Conservation (phyloP, 2,797 vertebrate species). For the Hozukius guyotensis region DNA sequence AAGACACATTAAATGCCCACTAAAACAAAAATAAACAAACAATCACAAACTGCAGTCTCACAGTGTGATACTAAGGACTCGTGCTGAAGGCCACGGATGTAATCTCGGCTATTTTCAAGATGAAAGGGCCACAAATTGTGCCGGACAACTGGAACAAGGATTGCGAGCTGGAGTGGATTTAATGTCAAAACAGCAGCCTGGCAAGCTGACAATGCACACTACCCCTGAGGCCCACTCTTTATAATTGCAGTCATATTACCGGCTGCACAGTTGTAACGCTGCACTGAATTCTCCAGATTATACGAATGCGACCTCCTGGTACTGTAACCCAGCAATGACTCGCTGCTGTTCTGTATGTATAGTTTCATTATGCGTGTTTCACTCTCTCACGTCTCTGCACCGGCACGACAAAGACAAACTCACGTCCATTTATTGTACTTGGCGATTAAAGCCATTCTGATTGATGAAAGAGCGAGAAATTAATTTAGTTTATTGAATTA, state of each 20-base stretch:
- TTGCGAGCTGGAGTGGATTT: constrained; percentile 66
- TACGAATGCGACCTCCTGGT: constrained; percentile 17
- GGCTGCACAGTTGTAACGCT: constrained; percentile 37
- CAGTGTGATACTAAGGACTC: constrained; percentile 26
- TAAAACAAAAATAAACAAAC: neutral
- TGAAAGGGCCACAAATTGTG: constrained; percentile 76
- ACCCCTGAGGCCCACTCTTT: constrained; percentile 55
- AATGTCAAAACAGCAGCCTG: constrained; percentile 73
- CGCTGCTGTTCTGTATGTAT: constrained; percentile 3
- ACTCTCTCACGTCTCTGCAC: constrained; percentile 7
- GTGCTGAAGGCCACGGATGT: constrained; percentile 35
- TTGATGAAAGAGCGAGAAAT: constrained; percentile 58
- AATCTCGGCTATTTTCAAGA: constrained; percentile 65
- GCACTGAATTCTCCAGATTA: constrained; percentile 40
- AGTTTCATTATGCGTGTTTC: constrained; percentile 27
- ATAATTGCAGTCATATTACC: constrained; percentile 57
- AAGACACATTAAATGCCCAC: neutral
- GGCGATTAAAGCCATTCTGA: constrained; percentile 50
- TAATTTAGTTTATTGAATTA: constrained; percentile 55
- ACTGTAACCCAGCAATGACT: constrained; percentile 27
- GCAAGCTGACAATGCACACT: constrained; percentile 58
- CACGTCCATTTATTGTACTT: constrained; percentile 50
- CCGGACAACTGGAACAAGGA: constrained; percentile 77
- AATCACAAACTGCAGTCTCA: constrained; percentile 14
- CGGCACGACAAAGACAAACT: constrained; percentile 51